Conservation (phyloP, 2,888 invertebrate species). For the Ormyrus pomaceus region DNA sequence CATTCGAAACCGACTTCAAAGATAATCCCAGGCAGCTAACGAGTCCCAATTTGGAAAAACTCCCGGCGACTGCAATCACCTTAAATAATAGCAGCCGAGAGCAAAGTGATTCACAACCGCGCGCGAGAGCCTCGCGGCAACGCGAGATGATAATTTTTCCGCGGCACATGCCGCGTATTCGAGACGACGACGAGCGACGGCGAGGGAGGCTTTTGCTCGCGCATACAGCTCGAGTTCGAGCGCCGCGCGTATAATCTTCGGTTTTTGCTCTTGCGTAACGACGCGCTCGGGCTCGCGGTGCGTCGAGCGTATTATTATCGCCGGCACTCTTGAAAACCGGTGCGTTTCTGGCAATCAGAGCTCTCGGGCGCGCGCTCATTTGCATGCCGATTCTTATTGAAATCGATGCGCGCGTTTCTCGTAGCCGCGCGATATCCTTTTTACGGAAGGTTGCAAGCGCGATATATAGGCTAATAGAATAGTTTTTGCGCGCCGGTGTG, state of each 20-base stretch:
- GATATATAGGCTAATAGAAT: background rate
- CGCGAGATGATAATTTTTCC: no score
- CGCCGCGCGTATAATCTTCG: background rate
- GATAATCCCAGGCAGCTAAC: no score
- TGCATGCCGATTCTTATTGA: slow-evolving; percentile 16
- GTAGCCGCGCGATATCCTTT: background rate
- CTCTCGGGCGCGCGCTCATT: background rate
- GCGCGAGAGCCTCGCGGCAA: no score
- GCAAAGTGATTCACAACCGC: no score
- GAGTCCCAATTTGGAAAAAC: no score
- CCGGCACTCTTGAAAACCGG: background rate
- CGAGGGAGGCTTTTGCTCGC: background rate
- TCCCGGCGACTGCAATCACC: no score
- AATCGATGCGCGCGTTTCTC: background rate
- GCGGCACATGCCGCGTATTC: background rate
- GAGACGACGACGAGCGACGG: background rate
- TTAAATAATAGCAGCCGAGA: no score
- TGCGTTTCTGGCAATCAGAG: slow-evolving; percentile 28
- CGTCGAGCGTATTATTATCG: slow-evolving; percentile 16
- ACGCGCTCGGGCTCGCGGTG: background rate
- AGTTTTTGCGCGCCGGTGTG: background rate
- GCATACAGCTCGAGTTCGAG: background rate
- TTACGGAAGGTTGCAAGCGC: background rate
- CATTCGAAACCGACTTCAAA: no score
- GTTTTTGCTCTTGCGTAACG: background rate